A percentile compares a stretch with the other conserved stretches of the same genome.
These are phyloP conservation scores for Lophotis ruficrista DNA, from an alignment of 2,113 vertebrate genomes.

Conservation along the genomic window DNA sequence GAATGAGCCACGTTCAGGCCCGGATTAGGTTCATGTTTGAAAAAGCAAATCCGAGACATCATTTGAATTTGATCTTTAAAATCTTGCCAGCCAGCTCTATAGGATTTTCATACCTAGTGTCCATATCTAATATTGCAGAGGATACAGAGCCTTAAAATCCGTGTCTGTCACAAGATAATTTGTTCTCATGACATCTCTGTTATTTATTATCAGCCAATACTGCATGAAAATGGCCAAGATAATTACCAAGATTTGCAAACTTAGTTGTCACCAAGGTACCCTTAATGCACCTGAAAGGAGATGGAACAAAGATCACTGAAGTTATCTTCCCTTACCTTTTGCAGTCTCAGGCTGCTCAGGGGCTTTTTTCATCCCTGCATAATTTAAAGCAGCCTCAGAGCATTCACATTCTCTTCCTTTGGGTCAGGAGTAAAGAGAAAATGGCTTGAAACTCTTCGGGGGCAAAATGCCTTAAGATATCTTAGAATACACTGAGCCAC, in stretches of 20 bases:
- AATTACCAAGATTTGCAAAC: neutral
- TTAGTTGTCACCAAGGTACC: neutral
- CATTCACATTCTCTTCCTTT: neutral
- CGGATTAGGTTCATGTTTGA: neutral
- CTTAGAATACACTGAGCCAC: neutral
- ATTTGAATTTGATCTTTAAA: neutral
- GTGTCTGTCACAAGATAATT: neutral
- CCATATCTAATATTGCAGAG: neutral
- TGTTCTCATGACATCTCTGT: neutral
- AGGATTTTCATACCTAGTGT: neutral
- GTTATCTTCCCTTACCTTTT: neutral
- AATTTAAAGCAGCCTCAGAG: neutral
- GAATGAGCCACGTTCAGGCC: neutral
- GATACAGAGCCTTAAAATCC: neutral
- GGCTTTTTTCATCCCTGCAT: neutral
- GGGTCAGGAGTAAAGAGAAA: neutral
- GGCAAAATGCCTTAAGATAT: neutral
- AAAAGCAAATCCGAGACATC: neutral
- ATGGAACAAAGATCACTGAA: neutral
- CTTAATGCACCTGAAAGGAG: neutral
- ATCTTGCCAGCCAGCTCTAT: neutral
- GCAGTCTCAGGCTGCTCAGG: neutral
- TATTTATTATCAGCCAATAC: neutral
- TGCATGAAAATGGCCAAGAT: neutral
- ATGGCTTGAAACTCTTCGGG: neutral